A percentile compares a stretch with the other conserved stretches of the same genome.
phyloP scores from a whole-genome alignment of 2,888 invertebrate genomes.

The Corbicula japonica region DNA sequence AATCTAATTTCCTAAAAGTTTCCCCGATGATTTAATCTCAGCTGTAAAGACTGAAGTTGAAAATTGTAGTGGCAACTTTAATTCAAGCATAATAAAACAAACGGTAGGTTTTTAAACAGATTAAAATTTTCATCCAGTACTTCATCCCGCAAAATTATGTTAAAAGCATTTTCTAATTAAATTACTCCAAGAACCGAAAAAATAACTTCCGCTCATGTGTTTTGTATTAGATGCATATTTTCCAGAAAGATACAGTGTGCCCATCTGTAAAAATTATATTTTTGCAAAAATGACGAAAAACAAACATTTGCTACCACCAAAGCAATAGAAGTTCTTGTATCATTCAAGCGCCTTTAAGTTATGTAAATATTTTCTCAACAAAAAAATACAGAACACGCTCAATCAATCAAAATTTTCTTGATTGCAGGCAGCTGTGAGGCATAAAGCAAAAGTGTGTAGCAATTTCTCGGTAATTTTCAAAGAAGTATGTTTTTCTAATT shows the following conservation, averaged over 20 bases:
- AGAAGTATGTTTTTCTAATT: conserved; percentile 30
- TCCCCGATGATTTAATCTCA: too few relatives aligned
- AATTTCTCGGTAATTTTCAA: conserved; percentile 32
- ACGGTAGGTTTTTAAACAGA: too few relatives aligned
- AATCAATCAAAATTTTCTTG: conserved; percentile 44
- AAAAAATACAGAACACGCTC: conserved; percentile 27
- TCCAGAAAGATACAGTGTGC: conserved; percentile 10
- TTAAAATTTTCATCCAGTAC: too few relatives aligned
- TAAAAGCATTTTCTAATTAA: conserved; percentile 43
- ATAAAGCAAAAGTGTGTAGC: conserved; percentile 17
- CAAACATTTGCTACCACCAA: conserved; percentile 22
- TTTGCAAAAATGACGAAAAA: conserved; percentile 31
- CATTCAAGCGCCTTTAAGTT: conserved; percentile 24
- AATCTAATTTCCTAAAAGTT: too few relatives aligned
- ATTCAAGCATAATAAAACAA: too few relatives aligned
- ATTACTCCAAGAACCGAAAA: conserved; percentile 14
- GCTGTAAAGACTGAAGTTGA: too few relatives aligned
- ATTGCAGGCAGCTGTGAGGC: conserved; percentile 30
- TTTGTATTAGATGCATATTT: conserved; percentile 34
- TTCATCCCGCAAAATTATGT: not conserved
- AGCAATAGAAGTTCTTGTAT: conserved; percentile 20
- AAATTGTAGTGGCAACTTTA: too few relatives aligned
- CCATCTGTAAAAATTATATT: conserved; percentile 39
- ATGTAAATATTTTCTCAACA: conserved; percentile 50
- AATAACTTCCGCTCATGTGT: conserved; percentile 21